Conservation (phyloP, 2,888 invertebrate species). For the Plebejus argus region DNA sequence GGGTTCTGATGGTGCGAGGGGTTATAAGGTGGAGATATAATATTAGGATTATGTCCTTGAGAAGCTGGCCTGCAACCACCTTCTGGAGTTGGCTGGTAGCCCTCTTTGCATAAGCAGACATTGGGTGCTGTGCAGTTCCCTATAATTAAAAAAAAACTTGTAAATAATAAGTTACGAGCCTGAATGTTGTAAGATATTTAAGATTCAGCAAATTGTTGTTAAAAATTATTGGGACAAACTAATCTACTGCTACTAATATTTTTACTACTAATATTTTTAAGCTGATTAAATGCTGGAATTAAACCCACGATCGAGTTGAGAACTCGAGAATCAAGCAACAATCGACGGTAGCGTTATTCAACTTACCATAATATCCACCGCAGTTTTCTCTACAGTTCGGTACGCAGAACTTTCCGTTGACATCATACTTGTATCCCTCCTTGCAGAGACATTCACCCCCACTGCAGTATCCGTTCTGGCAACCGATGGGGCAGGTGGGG, state of each 20-base stretch:
- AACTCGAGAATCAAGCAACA: no score
- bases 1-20: constrained; percentile 41
- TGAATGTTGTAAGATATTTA: no score
- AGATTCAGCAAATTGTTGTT: no score
- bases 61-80: constrained; percentile 71
- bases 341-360: background rate
- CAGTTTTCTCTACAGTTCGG: constrained; percentile 79
- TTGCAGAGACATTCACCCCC: constrained; percentile 83
- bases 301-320: no score
- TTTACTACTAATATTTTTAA: no score
- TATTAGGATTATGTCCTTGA: constrained; percentile 41
- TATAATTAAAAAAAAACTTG: constrained; percentile 45
- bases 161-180: no score
- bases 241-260: no score
- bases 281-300: no score
- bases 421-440: constrained; percentile 78
- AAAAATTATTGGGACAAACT: no score
- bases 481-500: constrained; percentile 85
- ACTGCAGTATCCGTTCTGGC: constrained; percentile 84
- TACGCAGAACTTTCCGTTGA: constrained; percentile 80
- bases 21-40: constrained; percentile 37
- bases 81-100: constrained; percentile 64
- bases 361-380: constrained; percentile 72
- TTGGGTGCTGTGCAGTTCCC: constrained; percentile 80
- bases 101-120: constrained; percentile 80